phyloP scores from a whole-genome alignment of 2,797 vertebrate genomes.

The Galaxias olidus region DNA sequence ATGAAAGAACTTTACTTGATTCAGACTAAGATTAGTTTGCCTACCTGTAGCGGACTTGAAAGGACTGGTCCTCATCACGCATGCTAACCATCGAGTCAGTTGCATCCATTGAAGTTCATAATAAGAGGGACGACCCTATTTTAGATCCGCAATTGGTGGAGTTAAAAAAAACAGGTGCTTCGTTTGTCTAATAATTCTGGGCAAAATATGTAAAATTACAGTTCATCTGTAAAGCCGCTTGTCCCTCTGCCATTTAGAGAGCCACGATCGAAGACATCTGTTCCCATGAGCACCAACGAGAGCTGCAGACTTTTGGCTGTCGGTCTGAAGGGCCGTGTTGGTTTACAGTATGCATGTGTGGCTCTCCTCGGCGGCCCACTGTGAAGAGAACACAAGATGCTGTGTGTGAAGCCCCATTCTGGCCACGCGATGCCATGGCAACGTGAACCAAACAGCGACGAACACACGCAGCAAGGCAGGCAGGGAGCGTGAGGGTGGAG shows the following conservation, averaged over 20 bases:
- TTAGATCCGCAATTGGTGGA: slow-evolving; percentile 57
- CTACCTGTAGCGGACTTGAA: slow-evolving; percentile 98
- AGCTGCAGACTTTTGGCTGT: slow-evolving; percentile 58
- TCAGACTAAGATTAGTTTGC: slow-evolving; percentile 36
- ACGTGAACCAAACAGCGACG: slow-evolving; percentile 73
- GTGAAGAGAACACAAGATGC: slow-evolving; percentile 95
- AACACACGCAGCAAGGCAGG: slow-evolving; percentile 62
- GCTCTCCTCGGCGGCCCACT: slow-evolving; percentile 80
- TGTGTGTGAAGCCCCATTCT: slow-evolving; percentile 84
- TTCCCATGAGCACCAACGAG: not conserved
- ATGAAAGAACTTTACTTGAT: no score
- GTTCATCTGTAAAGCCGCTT: not conserved
- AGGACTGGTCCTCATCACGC: slow-evolving; percentile 83
- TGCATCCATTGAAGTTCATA: slow-evolving; percentile 89
- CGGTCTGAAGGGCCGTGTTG: slow-evolving; percentile 68
- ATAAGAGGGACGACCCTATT: slow-evolving; percentile 75
- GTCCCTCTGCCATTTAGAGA: slow-evolving; percentile 38
- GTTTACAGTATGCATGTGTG: slow-evolving; percentile 47
- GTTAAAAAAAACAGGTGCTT: slow-evolving; percentile 29
- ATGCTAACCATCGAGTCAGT: slow-evolving; percentile 83
- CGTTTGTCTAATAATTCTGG: slow-evolving; percentile 1
- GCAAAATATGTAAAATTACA: not conserved
- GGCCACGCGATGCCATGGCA: slow-evolving; percentile 74
- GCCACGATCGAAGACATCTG: not conserved
- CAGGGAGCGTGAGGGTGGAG: slow-evolving; percentile 47